A percentile compares a stretch with the other conserved stretches of the same genome.
phyloP scores from a whole-genome alignment of 2,888 invertebrate species.

The Entomobrya proxima region DNA sequence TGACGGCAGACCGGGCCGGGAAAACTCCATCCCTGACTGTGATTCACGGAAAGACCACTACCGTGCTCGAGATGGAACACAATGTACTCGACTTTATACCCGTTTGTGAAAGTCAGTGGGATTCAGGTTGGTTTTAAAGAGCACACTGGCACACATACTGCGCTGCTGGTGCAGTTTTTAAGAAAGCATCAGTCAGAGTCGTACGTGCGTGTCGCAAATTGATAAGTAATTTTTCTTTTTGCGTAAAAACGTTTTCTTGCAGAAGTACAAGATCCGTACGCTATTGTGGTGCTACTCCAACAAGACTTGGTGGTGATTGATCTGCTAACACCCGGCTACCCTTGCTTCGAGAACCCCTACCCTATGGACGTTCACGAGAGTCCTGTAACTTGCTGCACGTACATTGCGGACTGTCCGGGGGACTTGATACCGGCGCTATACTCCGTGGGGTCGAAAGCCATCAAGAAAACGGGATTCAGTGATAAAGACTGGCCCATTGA shows the following conservation, averaged over 20 bases:
- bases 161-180: not conserved
- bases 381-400: constrained; percentile 96
- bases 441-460: constrained; percentile 88
- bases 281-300: constrained; percentile 97
- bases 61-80: constrained; percentile 99
- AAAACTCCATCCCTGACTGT: constrained; percentile 89
- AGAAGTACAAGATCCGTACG: constrained; percentile 98
- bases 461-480: constrained; percentile 89
- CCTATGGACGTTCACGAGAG: constrained; percentile 99
- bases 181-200: not conserved
- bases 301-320: constrained; percentile 99
- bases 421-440: constrained; percentile 99
- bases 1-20: constrained; percentile 92
- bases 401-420: constrained; percentile 98
- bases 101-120: constrained; percentile 95
- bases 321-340: constrained; percentile 95
- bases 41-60: constrained; percentile 96
- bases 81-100: constrained; percentile 97
- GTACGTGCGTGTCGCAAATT: too few species aligned
- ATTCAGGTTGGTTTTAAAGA: constrained; percentile 83
- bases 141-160: not conserved
- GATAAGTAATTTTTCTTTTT: not conserved
- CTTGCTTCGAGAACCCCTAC: constrained; percentile 99
- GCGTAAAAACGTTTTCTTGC: too few species aligned
- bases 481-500: constrained; percentile 97